phyloP scores from a whole-genome alignment of 2,113 vertebrate genomes.

The Andinoacara biseriatus region DNA sequence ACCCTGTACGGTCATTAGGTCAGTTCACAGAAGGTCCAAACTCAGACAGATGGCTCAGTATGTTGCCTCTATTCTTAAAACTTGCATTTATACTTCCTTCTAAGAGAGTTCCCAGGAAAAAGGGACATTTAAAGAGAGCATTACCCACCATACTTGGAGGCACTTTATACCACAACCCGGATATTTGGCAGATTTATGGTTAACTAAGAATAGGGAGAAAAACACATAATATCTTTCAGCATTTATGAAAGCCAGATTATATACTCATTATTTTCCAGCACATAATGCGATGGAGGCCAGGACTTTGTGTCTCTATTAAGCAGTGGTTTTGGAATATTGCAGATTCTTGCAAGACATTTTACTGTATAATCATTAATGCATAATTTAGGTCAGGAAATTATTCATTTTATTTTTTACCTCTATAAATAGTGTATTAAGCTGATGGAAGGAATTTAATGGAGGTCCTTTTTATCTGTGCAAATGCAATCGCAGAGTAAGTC shows the following conservation, averaged over 20 bases:
- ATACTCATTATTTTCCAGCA: background rate
- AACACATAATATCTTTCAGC: background rate
- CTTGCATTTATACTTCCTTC: background rate
- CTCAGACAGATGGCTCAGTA: background rate
- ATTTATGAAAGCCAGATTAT: background rate
- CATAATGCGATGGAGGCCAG: background rate
- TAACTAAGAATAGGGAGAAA: background rate
- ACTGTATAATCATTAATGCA: background rate
- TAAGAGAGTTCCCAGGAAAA: background rate
- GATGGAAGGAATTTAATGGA: background rate
- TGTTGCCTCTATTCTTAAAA: background rate
- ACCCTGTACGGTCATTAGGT: background rate
- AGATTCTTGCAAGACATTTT: background rate
- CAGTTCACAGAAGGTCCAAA: background rate
- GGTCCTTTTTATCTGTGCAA: background rate
- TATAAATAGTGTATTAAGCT: background rate
- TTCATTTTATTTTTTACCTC: background rate
- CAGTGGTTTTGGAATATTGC: background rate
- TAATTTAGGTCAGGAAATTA: background rate
- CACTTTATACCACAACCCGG: background rate
- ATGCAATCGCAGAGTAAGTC: background rate
- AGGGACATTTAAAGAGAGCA: background rate
- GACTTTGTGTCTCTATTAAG: background rate
- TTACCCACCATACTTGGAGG: background rate
- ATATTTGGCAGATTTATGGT: background rate